These are phyloP conservation scores for Hyperopisus bebe DNA, from an alignment of 2,113 vertebrate species.

Conservation along the genomic window DNA sequence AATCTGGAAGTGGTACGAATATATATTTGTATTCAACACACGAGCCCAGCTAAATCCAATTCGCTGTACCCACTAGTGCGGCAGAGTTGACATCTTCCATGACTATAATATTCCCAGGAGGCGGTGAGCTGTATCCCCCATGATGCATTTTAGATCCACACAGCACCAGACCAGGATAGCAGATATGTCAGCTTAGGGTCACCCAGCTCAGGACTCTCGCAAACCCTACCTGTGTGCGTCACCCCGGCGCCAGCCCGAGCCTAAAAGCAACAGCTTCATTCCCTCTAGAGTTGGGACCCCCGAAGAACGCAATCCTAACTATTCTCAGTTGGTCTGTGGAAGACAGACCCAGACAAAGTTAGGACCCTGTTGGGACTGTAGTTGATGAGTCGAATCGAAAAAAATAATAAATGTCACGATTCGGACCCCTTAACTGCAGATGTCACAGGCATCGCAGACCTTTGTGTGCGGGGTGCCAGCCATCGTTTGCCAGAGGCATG, in stretches of 20 bases:
- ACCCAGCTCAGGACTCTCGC: neutral
- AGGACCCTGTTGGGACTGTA: neutral
- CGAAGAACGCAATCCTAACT: neutral
- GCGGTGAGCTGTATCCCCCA: neutral
- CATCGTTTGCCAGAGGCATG: neutral
- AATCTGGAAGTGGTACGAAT: neutral
- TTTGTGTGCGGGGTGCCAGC: neutral
- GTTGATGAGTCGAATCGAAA: neutral
- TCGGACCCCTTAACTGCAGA: neutral
- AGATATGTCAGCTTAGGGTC: neutral
- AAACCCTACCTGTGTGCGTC: neutral
- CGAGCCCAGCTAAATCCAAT: neutral
- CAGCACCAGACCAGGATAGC: neutral
- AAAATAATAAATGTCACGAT: neutral
- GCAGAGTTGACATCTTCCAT: constrained; percentile 4
- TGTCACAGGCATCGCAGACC: neutral
- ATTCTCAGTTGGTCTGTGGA: neutral
- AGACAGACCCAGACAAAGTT: neutral
- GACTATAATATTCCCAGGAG: neutral
- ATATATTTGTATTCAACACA: constrained; percentile 9
- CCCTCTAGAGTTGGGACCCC: neutral
- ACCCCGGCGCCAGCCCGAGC: neutral
- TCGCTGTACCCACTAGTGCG: neutral
- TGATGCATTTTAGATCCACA: constrained; percentile 5
- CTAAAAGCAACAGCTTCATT: neutral